Conservation (phyloP, 2,113 vertebrate species). For the Zosterops pallidus region DNA sequence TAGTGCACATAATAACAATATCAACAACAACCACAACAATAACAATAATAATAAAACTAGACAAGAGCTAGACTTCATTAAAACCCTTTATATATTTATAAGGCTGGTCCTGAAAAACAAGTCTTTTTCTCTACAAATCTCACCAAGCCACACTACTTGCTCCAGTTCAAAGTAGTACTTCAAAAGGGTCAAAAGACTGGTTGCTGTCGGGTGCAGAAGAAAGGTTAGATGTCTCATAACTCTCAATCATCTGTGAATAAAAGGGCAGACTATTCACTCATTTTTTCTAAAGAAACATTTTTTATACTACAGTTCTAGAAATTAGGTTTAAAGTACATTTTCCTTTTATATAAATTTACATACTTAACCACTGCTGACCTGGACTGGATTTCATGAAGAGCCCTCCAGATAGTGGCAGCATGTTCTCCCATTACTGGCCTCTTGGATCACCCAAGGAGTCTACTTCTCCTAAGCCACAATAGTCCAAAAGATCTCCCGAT, state of each 20-base stretch:
- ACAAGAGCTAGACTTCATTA: neutral
- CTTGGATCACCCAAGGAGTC: neutral
- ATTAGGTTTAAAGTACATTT: neutral
- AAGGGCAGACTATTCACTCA: neutral
- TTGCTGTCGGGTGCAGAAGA: rapidly evolving
- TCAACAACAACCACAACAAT: neutral
- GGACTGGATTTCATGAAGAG: neutral
- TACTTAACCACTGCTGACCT: neutral
- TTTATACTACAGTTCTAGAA: neutral
- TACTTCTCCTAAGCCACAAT: neutral
- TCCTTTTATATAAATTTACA: neutral
- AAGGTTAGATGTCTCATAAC: neutral
- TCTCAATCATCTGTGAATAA: neutral
- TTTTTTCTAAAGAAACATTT: neutral
- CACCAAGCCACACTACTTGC: neutral
- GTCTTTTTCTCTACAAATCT: neutral
- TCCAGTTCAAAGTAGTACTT: neutral
- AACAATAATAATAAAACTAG: neutral
- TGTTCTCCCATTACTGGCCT: neutral
- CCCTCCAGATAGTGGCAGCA: neutral
- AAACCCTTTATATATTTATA: neutral
- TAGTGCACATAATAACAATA: neutral
- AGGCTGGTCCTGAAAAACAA: neutral
- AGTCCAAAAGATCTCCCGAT: neutral
- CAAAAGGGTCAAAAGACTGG: neutral